Base-by-base conservation (phyloP, 2,797 vertebrate species). In the Danio albolineatus region DNA sequence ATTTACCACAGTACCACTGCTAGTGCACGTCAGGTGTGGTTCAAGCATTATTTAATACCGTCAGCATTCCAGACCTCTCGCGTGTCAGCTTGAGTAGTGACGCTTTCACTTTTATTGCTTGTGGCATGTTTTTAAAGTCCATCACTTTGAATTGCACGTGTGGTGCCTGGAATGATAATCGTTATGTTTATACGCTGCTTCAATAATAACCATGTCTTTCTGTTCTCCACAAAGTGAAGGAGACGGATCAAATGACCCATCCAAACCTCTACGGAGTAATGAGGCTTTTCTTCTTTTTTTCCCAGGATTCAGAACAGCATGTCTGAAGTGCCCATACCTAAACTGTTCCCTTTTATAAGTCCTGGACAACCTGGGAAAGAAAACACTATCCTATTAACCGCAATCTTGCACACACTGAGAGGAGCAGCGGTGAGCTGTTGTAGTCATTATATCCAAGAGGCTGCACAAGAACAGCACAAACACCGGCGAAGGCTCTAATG, bases 221-320 rank as follows among this genome's bases (percentile, higher is more conserved):
- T 43, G 6, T 51, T 39, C 46, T 56, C 43, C 54, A 76, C 49
- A 41, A 81, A 79, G 41, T 1, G 0, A 36, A 81, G 56, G 67
- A 73, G 82, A 81, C 76, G 1, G 73, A 59, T 85, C 48, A 66
- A 83, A 76, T 82, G 81, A 85, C 74, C 73, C 59, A 41, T 66
- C 70, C 4, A 75, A 67, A 72, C 17, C 64, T 75, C 16, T 38
- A 10, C 19, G 64, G 41, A 10, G 69, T 84, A 85, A 81, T 85
- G 75, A 83, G 69, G 48, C 51, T 73, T 85, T 71, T 81, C 57
- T 74, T 61, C 10, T 17, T 43, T 28, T 28, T 28, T 74, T 61
- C 72, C 16, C 6, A 44, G 39, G 43, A 54, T 17, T 70, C 16
- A 53, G 46, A 9, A 41, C 16, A 36, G 16, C 21, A 1, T 41